phyloP scores from a whole-genome alignment of 2,113 vertebrate species.

The Lucifuga dentata region DNA sequence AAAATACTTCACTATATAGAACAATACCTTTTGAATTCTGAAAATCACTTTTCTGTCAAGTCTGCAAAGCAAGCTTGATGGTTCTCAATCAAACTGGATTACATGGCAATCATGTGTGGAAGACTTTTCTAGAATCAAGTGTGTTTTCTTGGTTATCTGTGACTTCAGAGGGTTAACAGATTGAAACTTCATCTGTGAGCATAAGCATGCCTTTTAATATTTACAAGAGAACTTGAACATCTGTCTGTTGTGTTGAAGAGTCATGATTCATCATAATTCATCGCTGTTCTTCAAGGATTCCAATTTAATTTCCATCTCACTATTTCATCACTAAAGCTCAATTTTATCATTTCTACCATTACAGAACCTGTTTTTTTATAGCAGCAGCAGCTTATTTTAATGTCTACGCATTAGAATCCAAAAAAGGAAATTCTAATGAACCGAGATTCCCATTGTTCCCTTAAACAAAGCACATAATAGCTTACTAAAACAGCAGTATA shows the following conservation, averaged over 20 bases:
- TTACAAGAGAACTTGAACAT: constrained; percentile 1
- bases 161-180: neutral
- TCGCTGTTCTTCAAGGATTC: constrained; percentile 11
- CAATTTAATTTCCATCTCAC: constrained; percentile 39
- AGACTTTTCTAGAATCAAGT: no score
- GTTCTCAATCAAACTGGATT: no score
- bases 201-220: neutral
- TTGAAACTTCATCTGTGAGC: neutral
- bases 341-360: constrained; percentile 35
- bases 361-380: constrained; percentile 1
- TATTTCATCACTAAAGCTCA: constrained; percentile 43
- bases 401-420: no score
- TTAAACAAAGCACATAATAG: constrained; percentile 13
- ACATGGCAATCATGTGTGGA: no score
- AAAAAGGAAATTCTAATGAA: constrained; percentile 8
- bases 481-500: constrained; percentile 22
- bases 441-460: no score
- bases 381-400: constrained; percentile 56
- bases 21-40: no score
- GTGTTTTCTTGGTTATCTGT: no score
- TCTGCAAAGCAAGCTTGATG: no score
- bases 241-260: neutral
- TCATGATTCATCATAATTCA: neutral
- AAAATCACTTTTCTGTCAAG: no score
- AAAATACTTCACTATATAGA: no score